Evolutionary conservation across 2,113 vertebrate genomes (phyloP).

Genomic region (Hippocampus guttulatus): DNA sequence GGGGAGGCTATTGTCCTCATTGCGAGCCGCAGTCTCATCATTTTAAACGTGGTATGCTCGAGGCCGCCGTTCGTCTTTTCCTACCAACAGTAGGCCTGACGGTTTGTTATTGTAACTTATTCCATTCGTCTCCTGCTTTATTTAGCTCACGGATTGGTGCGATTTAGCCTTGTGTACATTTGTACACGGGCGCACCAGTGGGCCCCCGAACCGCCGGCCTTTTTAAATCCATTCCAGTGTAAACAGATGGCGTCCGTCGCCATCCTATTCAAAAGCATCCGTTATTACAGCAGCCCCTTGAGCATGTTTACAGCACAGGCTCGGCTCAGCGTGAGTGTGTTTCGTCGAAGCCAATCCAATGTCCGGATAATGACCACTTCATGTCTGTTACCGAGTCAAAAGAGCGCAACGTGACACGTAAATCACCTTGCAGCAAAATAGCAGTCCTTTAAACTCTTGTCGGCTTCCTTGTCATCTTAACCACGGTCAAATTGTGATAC

Average conservation of each 20-base stretch:
- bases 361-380: conserved; percentile 59
- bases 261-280: conserved; percentile 62
- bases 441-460: neutral
- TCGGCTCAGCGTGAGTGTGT: conserved; percentile 53
- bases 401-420: neutral
- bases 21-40: neutral
- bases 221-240: conserved; percentile 76
- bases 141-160: conserved; percentile 49
- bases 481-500: neutral
- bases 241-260: conserved; percentile 57
- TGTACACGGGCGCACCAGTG: conserved; percentile 71
- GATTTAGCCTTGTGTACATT: conserved; percentile 84
- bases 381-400: conserved; percentile 27
- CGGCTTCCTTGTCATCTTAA: neutral
- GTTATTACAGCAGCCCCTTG: conserved; percentile 62
- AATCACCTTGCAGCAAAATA: neutral
- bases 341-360: conserved; percentile 53
- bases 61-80: neutral
- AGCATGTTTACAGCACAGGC: conserved; percentile 60
- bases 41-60: neutral
- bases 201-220: conserved; percentile 64
- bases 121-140: conserved; percentile 85
- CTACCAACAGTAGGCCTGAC: conserved; percentile 77
- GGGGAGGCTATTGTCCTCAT: conserved; percentile 5
- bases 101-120: conserved; percentile 97